These are phyloP conservation scores for Drosophila nigricruria DNA, from an alignment of 2,888 invertebrate species.

Conservation along the genomic window DNA sequence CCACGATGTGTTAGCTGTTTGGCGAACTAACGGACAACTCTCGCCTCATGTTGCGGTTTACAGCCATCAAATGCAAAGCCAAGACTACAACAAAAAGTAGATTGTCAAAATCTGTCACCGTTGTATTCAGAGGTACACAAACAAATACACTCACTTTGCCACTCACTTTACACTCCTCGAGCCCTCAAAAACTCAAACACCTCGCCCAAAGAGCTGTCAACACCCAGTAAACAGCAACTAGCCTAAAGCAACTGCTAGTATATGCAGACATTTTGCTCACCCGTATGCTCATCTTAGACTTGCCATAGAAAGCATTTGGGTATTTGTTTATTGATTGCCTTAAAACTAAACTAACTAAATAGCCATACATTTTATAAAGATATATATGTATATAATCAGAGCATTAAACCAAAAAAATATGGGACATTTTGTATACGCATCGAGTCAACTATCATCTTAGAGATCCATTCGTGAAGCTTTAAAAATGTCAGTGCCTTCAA, in stretches of 20 bases:
- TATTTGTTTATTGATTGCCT: background rate
- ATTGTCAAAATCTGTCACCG: conserved; percentile 71
- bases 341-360: no score
- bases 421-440: no score
- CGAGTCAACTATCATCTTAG: no score
- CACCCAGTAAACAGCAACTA: conserved; percentile 31
- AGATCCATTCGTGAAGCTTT: background rate
- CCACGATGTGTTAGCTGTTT: conserved; percentile 53
- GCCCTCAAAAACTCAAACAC: conserved; percentile 30
- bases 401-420: no score
- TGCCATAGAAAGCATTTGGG: background rate
- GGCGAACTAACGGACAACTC: conserved; percentile 16
- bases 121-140: conserved; percentile 18
- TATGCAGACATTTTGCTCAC: conserved; percentile 39
- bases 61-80: conserved; percentile 56
- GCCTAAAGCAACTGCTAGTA: conserved; percentile 49
- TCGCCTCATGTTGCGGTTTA: conserved; percentile 28
- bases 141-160: background rate
- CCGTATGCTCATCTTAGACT: background rate
- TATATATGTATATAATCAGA: no score
- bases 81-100: conserved; percentile 37
- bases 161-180: conserved; percentile 12
- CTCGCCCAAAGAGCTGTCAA: conserved; percentile 39
- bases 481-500: background rate
- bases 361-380: no score